A percentile compares a stretch with the other conserved stretches of the same genome.
phyloP scores from a whole-genome alignment of 92 coral and sea anemone genomes.

The Muricea muricata region DNA sequence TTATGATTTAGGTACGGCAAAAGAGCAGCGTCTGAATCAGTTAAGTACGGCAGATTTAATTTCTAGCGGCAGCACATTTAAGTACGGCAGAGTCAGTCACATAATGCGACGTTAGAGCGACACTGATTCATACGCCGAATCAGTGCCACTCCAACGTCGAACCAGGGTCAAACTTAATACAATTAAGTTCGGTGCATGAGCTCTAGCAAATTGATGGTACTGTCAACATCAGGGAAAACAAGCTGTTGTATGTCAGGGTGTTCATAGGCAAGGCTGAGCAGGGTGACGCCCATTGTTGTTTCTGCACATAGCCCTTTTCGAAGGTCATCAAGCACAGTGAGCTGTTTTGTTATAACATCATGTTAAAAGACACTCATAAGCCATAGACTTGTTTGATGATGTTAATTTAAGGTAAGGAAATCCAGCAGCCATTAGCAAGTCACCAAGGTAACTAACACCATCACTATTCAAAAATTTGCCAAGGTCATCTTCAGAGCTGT shows the following conservation, averaged over 20 bases:
- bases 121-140: no score
- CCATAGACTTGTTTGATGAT: neutral
- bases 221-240: neutral
- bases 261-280: neutral
- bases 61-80: no score
- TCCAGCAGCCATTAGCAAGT: neutral
- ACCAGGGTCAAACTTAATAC: no score
- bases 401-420: conserved; percentile 7
- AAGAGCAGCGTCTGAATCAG: no score
- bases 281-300: neutral
- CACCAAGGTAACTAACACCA: neutral
- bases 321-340: conserved; percentile 10
- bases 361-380: conserved; percentile 4
- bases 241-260: neutral
- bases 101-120: no score
- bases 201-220: neutral
- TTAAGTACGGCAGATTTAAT: no score
- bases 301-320: neutral
- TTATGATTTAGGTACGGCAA: no score
- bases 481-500: neutral
- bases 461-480: neutral
- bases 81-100: no score
- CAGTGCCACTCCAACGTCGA: no score
- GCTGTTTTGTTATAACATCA: neutral
- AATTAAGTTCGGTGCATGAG: no score